Percentiles rank a stretch among this genome's conserved stretches.
Evolutionary conservation across 37 sponge, comb jelly and placozoan genomes (phyloP).

Genomic region (Haliclona indistincta): DNA sequence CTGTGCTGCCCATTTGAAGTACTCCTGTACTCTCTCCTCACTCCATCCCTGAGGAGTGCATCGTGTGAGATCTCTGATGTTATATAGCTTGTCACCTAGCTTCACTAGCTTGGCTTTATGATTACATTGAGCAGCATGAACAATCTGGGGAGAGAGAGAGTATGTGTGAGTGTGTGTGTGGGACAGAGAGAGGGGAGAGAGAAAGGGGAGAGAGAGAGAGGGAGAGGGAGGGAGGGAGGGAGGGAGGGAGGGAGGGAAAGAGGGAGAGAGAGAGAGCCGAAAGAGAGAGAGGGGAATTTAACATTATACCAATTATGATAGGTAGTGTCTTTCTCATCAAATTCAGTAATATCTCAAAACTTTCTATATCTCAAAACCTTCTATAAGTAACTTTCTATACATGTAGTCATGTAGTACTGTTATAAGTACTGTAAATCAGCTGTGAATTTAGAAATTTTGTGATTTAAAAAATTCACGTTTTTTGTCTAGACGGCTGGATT

Average conservation of each 20-base stretch:
- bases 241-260: not conserved
- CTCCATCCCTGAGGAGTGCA: conserved; percentile 82
- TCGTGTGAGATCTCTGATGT: conserved; percentile 80
- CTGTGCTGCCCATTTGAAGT: conserved; percentile 83
- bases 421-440: too few relatives aligned
- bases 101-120: conserved; percentile 85
- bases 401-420: too few relatives aligned
- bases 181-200: not conserved
- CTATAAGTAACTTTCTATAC: too few relatives aligned
- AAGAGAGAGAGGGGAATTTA: too few relatives aligned
- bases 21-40: conserved; percentile 81
- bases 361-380: too few relatives aligned
- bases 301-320: too few relatives aligned
- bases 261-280: conserved; percentile 1
- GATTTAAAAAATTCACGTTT: too few relatives aligned
- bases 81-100: conserved; percentile 96
- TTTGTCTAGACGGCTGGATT: too few relatives aligned
- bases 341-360: too few relatives aligned
- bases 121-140: conserved; percentile 82
- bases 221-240: not conserved
- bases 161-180: not conserved
- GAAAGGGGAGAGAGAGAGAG: not conserved
- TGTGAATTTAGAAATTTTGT: too few relatives aligned
- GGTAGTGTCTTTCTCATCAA: too few relatives aligned
- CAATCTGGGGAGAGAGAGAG: conserved; percentile 41